phyloP scores from a whole-genome alignment of 2,113 vertebrate genomes.

The Pluvianellus socialis region DNA sequence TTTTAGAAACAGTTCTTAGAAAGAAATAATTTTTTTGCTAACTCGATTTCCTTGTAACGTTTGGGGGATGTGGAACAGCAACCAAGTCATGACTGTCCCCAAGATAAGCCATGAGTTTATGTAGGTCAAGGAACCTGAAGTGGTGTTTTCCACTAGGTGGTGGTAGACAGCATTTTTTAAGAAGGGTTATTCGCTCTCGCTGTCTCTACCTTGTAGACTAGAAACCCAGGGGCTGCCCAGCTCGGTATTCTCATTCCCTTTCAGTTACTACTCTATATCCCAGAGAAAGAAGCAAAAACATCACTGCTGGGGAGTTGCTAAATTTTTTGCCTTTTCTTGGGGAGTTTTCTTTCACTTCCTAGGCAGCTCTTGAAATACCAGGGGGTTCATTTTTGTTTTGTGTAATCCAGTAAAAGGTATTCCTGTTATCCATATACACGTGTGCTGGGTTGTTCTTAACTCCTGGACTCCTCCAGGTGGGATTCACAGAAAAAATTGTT shows the following conservation, averaged over 20 bases:
- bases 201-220: background rate
- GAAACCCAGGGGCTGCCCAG: background rate
- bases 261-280: background rate
- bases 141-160: background rate
- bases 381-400: background rate
- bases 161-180: background rate
- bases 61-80: background rate
- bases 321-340: background rate
- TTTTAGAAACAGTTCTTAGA: background rate
- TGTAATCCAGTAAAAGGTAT: background rate
- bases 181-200: background rate
- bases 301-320: background rate
- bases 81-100: background rate
- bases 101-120: background rate
- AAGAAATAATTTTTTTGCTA: background rate
- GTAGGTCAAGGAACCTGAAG: background rate
- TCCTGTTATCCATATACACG: background rate
- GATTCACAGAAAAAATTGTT: background rate
- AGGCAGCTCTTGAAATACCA: background rate
- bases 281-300: background rate
- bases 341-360: background rate
- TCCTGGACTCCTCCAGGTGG: background rate
- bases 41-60: fast-evolving
- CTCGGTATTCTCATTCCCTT: background rate
- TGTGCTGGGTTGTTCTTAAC: background rate